Evolutionary conservation across 2,888 invertebrate species (phyloP).

Genomic region (Pocota personata): DNA sequence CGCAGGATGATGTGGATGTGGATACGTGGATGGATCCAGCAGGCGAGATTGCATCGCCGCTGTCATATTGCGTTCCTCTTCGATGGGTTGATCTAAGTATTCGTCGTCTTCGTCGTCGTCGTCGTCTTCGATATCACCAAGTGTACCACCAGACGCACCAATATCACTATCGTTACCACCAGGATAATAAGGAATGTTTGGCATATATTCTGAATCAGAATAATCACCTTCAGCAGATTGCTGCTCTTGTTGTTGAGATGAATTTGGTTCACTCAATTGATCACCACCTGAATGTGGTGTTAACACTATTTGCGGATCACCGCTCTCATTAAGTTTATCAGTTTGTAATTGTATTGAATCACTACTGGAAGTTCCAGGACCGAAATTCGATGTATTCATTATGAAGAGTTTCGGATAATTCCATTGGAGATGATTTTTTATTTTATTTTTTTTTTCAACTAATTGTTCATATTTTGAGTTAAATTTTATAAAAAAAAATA

Average conservation of each 20-base stretch:
- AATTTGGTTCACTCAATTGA: neutral
- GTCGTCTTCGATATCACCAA: slow-evolving; percentile 43
- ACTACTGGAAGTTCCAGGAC: slow-evolving; percentile 55
- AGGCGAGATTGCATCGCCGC: slow-evolving; percentile 52
- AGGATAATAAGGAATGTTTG: slow-evolving; percentile 60
- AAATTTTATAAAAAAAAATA: neutral
- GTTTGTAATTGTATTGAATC: slow-evolving; percentile 46
- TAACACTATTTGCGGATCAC: neutral
- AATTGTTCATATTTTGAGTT: neutral
- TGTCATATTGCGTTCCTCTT: slow-evolving; percentile 47
- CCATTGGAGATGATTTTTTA: slow-evolving; percentile 58
- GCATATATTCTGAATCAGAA: slow-evolving; percentile 59
- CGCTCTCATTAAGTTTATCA: slow-evolving; percentile 13
- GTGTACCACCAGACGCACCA: slow-evolving; percentile 31
- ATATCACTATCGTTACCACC: slow-evolving; percentile 57
- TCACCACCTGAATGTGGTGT: slow-evolving; percentile 30
- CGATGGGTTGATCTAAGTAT: slow-evolving; percentile 17
- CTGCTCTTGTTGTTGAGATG: slow-evolving; percentile 11
- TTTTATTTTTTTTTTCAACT: slow-evolving; percentile 1
- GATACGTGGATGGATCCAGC: slow-evolving; percentile 44
- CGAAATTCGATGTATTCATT: slow-evolving; percentile 69
- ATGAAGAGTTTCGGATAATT: slow-evolving; percentile 48
- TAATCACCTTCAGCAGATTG: slow-evolving; percentile 46
- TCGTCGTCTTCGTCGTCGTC: slow-evolving; percentile 52
- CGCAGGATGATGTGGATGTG: slow-evolving; percentile 31